Percentiles rank a stretch among this genome's conserved stretches.
These are phyloP conservation scores for Aplodontia rufa DNA, from an alignment of 2,113 vertebrate genomes.

Conservation along the genomic window DNA sequence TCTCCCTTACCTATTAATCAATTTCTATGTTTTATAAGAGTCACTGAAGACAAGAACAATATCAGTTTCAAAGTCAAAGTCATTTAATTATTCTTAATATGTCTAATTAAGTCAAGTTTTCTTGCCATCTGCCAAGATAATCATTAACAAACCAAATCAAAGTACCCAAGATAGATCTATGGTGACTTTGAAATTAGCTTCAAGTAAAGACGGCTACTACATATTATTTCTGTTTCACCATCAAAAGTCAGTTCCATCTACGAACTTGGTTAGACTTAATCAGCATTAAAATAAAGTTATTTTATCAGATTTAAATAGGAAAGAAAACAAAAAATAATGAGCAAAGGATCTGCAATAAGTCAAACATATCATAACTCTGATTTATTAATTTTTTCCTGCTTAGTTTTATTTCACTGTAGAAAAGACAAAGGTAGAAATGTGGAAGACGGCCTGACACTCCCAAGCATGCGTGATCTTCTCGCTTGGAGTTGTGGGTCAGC, in stretches of 20 bases:
- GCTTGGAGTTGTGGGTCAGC: neutral
- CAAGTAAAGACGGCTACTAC: conserved; percentile 44
- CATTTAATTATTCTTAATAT: conserved; percentile 69
- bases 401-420: neutral
- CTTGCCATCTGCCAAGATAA: conserved; percentile 67
- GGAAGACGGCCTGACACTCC: neutral
- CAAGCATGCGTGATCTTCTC: neutral
- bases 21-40: neutral
- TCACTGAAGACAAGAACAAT: conserved; percentile 37
- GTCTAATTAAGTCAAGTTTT: conserved; percentile 72
- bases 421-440: neutral
- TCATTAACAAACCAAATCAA: conserved; percentile 75
- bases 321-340: neutral
- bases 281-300: conserved; percentile 7
- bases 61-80: conserved; percentile 62
- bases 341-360: neutral
- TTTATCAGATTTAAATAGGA: neutral
- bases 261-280: conserved; percentile 24
- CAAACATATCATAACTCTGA: neutral
- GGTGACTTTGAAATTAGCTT: conserved; percentile 57
- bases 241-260: neutral
- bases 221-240: conserved; percentile 33
- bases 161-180: conserved; percentile 35
- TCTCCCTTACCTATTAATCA: neutral
- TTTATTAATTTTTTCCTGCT: neutral